Conservation (phyloP, 2,797 vertebrate species). For the Sebastolobus altivelis region DNA sequence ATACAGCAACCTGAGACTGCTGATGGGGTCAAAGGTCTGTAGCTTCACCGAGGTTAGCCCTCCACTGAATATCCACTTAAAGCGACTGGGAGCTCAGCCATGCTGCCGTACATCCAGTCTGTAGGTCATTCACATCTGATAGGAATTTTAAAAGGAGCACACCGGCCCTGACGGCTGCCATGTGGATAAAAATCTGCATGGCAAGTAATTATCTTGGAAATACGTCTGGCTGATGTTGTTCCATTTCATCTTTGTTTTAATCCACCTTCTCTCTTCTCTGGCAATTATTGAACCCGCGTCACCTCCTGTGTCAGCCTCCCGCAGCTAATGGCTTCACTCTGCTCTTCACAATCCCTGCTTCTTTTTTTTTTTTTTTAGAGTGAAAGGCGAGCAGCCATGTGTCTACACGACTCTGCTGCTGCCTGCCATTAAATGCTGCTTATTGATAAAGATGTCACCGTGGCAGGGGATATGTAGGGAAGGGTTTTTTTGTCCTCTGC, state of each 20-base stretch:
- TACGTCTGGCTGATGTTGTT: slow-evolving; percentile 47
- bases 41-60: slow-evolving; percentile 54
- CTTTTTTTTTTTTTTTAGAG: background rate
- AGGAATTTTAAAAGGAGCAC: slow-evolving; percentile 51
- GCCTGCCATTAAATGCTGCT: slow-evolving; percentile 55
- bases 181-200: slow-evolving; percentile 65
- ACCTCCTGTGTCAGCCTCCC: slow-evolving; percentile 46
- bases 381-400: slow-evolving; percentile 32
- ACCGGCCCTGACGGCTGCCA: slow-evolving; percentile 58
- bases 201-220: slow-evolving; percentile 71
- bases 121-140: slow-evolving; percentile 61
- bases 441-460: slow-evolving; percentile 66
- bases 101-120: slow-evolving; percentile 39
- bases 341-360: slow-evolving; percentile 34
- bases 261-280: slow-evolving; percentile 44
- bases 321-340: slow-evolving; percentile 60
- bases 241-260: slow-evolving; percentile 57
- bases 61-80: slow-evolving; percentile 50
- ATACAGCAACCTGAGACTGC: slow-evolving; percentile 59
- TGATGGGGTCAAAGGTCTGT: slow-evolving; percentile 62
- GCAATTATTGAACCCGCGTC: slow-evolving; percentile 69
- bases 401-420: slow-evolving; percentile 18
- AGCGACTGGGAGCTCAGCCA: slow-evolving; percentile 32
- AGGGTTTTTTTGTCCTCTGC: slow-evolving; percentile 19
- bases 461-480: slow-evolving; percentile 37